Evolutionary conservation across 2,113 vertebrate genomes (phyloP).

Genomic region (Ia io): DNA sequence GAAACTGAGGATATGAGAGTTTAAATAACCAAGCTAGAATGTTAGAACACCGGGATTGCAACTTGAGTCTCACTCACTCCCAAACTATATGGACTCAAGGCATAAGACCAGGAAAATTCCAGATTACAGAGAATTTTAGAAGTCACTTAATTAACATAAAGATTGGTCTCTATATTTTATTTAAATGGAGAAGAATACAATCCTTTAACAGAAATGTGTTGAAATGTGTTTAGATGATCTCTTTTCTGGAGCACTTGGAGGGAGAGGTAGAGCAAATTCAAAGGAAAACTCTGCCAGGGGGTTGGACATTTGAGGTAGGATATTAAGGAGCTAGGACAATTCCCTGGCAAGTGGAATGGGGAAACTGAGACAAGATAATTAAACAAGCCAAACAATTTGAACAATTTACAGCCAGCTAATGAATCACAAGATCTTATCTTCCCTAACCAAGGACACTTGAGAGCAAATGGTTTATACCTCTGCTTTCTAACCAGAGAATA

Average conservation of each 20-base stretch:
- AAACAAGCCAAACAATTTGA: background rate
- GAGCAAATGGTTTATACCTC: background rate
- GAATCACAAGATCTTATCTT: background rate
- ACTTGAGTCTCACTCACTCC: background rate
- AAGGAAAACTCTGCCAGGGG: background rate
- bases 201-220: background rate
- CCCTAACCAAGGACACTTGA: background rate
- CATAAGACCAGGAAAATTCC: background rate
- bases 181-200: background rate
- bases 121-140: background rate
- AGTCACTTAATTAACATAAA: background rate
- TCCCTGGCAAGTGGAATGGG: background rate
- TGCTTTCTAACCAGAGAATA: background rate
- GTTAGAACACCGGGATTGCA: background rate
- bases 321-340: background rate
- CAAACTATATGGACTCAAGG: background rate
- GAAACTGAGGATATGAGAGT: background rate
- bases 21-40: background rate
- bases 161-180: background rate
- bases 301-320: background rate
- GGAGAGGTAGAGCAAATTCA: background rate
- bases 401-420: background rate
- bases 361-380: background rate
- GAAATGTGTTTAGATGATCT: background rate
- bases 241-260: background rate